Base-by-base conservation (phyloP, 2,797 vertebrate genomes). In the Crocidura indochinensis region DNA sequence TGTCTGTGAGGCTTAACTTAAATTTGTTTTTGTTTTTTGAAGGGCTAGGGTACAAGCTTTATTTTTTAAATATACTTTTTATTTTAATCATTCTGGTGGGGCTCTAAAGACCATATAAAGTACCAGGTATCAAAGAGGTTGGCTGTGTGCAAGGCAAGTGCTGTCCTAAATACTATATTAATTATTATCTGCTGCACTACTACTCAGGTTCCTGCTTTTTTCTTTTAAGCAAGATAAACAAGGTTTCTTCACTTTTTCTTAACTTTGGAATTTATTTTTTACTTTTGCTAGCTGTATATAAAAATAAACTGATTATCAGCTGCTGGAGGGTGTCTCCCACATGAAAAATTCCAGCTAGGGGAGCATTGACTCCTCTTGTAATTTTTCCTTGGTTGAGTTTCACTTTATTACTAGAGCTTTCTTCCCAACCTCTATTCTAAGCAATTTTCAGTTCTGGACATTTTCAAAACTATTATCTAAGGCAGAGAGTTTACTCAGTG, bases 231-330 rank as follows among this genome's bases (percentile, higher is more conserved):
- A 15, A 14, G 69, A 64, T 4, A 64, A 85, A 29, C 22, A 31
- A 49, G 10, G 2, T n/a, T 68, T 29, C 17, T 38, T 51, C 19
- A 67, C 24, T 79, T 91, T 24, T 31, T 6, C n/a, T 72, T 77
- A 71, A 31, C 20, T 76, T 79, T 87, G 7, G 27, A 73, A 27
- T 78, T 60, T 68, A 27, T 77, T 87, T 47, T 46, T 26, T 62
- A 8, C 27, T 60, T 77, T 92, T 56, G 27, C 27, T 65, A 76
- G 62, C 83, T 88, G 22, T 10, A 8, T 85, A 11, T 83, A 27
- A 90, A 90, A 78, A 82, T 81, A 67, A 80, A 85, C n/a, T n/a
- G n/a, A n/a, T n/a, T 44, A 47, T 31, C 72, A 53, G 8, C 44
- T 75, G 49, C 27, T 27, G 38, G 22, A 15, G 79, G 29, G 4